phyloP scores from a whole-genome alignment of 2,797 vertebrate species.

The Catamblyrhynchus diadema region DNA sequence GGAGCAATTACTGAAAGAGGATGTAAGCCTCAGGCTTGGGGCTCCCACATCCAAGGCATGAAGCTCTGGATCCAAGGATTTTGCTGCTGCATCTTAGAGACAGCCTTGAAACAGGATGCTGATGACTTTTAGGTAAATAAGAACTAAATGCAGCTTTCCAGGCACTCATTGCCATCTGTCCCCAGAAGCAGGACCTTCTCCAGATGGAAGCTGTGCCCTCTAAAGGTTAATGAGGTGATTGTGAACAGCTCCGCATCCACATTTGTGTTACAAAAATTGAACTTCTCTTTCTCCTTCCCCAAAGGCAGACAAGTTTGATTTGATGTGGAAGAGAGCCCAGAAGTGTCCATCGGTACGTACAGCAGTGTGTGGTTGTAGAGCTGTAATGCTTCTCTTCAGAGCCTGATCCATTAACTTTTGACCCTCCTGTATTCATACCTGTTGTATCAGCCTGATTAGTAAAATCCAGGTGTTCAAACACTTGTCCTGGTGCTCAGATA shows the following conservation, averaged over 20 bases:
- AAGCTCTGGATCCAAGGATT: background rate
- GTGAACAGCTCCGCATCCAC: background rate
- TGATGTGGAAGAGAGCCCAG: constrained; percentile 81
- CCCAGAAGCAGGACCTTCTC: fast-evolving
- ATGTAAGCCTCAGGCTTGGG: background rate
- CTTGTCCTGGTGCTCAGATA: background rate
- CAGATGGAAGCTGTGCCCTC: background rate
- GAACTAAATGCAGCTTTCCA: background rate
- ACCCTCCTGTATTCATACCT: background rate
- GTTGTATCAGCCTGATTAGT: background rate
- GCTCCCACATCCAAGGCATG: background rate
- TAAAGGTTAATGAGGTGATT: background rate
- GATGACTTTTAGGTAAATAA: background rate
- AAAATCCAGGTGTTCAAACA: background rate
- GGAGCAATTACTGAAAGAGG: background rate
- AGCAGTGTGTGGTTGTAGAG: fast-evolving
- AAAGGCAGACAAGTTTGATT: constrained; percentile 85
- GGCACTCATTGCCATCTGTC: background rate
- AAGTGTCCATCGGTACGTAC: constrained; percentile 84
- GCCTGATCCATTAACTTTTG: background rate
- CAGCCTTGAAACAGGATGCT: background rate
- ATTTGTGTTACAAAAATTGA: background rate
- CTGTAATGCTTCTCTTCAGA: background rate
- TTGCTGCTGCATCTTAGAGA: background rate
- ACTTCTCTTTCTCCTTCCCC: constrained; percentile 29